These are phyloP conservation scores for Mandrillus leucophaeus DNA, from an alignment of 2,113 vertebrate genomes.

Conservation along the genomic window DNA sequence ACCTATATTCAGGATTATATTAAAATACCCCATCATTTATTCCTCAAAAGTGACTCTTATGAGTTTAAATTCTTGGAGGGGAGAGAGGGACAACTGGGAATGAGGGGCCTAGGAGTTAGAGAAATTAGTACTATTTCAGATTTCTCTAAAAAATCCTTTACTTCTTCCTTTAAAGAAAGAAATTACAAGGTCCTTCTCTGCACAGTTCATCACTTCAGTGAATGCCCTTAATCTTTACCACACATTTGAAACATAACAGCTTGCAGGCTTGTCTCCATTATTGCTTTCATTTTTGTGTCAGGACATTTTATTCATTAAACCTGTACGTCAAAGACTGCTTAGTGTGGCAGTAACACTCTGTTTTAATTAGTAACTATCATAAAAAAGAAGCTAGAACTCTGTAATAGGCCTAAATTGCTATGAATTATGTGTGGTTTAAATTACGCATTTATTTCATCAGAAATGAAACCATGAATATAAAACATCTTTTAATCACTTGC, in stretches of 20 bases:
- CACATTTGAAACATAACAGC: conserved; percentile 4
- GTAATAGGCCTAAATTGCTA: conserved; percentile 45
- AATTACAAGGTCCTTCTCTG: background rate
- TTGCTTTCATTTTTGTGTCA: conserved; percentile 63
- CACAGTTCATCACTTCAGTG: background rate
- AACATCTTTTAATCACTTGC: conserved; percentile 80
- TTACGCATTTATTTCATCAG: conserved; percentile 74
- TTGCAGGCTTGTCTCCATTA: background rate
- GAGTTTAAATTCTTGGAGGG: conserved; percentile 23
- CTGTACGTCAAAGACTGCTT: conserved; percentile 33
- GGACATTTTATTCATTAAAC: conserved; percentile 67
- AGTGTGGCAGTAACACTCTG: conserved; percentile 46
- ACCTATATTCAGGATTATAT: conserved; percentile 66
- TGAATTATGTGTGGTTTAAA: conserved; percentile 71
- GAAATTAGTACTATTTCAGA: background rate
- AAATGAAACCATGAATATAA: conserved; percentile 69
- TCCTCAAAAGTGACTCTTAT: conserved; percentile 17
- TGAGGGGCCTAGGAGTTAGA: background rate
- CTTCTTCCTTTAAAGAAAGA: background rate
- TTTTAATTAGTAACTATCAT: conserved; percentile 76
- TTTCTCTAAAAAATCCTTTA: background rate
- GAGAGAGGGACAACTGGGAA: background rate
- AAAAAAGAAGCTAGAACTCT: conserved; percentile 72
- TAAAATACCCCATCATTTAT: conserved; percentile 57
- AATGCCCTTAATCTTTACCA: conserved; percentile 42